Evolutionary conservation across 2,797 vertebrate species (phyloP).

Genomic region (Sebastiscus tertius): DNA sequence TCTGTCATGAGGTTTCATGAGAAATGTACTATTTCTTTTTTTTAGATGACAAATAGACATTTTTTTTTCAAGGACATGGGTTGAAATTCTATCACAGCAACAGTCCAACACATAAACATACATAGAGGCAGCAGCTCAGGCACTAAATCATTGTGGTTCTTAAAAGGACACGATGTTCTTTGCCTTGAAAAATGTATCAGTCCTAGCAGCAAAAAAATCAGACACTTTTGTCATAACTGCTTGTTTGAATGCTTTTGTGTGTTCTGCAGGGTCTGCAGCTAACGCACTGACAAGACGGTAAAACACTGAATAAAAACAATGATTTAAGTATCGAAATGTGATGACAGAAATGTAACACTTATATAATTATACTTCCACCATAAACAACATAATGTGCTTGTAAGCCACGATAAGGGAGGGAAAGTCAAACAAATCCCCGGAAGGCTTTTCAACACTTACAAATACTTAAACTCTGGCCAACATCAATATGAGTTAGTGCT

Average conservation of each 20-base stretch:
- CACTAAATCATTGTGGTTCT: background rate
- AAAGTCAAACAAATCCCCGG: background rate
- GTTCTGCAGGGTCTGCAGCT: background rate
- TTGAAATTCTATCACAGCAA: background rate
- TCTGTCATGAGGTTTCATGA: background rate
- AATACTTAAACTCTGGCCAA: background rate
- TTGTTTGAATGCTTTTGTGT: background rate
- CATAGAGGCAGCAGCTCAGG: background rate
- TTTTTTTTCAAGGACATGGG: background rate
- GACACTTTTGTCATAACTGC: background rate
- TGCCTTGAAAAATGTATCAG: background rate
- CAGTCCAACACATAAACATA: background rate
- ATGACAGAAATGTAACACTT: background rate
- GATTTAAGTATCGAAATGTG: background rate
- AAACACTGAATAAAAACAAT: background rate
- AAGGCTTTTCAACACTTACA: background rate
- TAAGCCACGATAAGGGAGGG: background rate
- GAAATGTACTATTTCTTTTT: background rate
- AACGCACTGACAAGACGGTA: background rate
- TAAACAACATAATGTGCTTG: background rate
- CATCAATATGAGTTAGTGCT: slow-evolving; percentile 30
- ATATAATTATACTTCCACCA: background rate
- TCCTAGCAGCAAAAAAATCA: background rate
- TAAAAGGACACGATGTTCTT: slow-evolving; percentile 15
- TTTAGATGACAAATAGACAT: background rate